Base-by-base conservation (phyloP, 2,797 vertebrate genomes). In the Hylomyscus alleni region DNA sequence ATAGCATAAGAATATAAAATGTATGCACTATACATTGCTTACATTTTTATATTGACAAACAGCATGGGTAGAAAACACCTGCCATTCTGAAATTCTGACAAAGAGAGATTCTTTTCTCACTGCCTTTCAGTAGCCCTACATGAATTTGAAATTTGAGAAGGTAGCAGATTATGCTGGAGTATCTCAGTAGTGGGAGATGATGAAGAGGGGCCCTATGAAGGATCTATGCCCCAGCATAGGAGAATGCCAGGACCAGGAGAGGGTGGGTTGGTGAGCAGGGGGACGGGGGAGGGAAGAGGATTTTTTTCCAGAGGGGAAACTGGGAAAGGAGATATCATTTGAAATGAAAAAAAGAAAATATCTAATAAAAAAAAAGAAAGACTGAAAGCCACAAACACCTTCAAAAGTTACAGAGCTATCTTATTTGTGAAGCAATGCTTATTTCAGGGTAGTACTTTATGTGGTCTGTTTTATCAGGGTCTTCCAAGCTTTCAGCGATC, bases 371-470 rank as follows among this genome's bases (percentile, higher is more conserved):
- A 44, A 44, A 44, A 44, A 44, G 65, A 92, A 96, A 94, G 82
- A 54, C 73, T 88, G 91, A 97, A 97, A 93, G 94, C 96, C 97
- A 93, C 73, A 84, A 97, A 93, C 67, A 93, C 12, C 34, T 90
- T 93, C 54, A 92, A 86, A 93, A 91, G 76, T 91, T 96, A 97
- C 52, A 95, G 69, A 77, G 86, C 12, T 77, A 75, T 91, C 97
- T 75, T 77, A 65, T 90, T 50, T 97, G 87, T 92, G 91, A 97
- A 95, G 97, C 80, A 60, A 40, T 86, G 96, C 96, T 77, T 90
- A 83, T 78, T 91, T 90, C 80, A 95, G 97, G 19, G 6, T 83
- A 40, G 2, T 10, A 0, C 40, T 98, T 95, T 81, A 56, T 96
- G 82, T 94, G 95, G 37, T 54, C 91, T 34, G 85, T 97, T 97